Percentiles rank a stretch among this genome's conserved stretches.
Evolutionary conservation across 2,888 invertebrate species (phyloP).

Genomic region (Syritta pipiens): DNA sequence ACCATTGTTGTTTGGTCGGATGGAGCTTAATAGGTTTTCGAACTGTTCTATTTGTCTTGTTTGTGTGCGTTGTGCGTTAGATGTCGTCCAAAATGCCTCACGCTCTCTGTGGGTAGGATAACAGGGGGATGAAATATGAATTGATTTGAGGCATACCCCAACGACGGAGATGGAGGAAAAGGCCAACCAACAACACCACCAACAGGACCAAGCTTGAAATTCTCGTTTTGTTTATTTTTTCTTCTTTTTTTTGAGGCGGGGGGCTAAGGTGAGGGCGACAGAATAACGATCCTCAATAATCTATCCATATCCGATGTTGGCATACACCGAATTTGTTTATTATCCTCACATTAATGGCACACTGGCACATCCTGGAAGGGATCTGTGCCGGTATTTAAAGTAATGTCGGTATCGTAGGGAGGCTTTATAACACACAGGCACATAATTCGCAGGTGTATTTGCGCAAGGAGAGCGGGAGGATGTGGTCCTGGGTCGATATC

Average conservation of each 20-base stretch:
- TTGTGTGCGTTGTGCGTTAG: too few species aligned
- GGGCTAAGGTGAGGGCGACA: not conserved
- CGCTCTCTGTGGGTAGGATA: too few species aligned
- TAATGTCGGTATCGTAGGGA: constrained; percentile 49
- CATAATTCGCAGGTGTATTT: constrained; percentile 58
- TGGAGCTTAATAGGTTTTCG: constrained; percentile 49
- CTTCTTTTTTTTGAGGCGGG: not conserved
- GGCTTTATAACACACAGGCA: constrained; percentile 40
- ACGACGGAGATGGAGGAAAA: not conserved
- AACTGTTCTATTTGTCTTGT: constrained; percentile 37
- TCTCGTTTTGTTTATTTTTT: not conserved
- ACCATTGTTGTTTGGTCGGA: constrained; percentile 46
- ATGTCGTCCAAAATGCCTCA: too few species aligned
- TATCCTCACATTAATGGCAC: constrained; percentile 56
- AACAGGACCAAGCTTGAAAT: constrained; percentile 12
- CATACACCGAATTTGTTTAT: constrained; percentile 54
- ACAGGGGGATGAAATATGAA: constrained; percentile 29
- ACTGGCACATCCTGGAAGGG: constrained; percentile 38
- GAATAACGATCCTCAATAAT: constrained; percentile 48
- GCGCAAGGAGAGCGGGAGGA: not conserved
- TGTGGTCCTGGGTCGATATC: too few species aligned
- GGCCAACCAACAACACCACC: too few species aligned
- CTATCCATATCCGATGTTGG: constrained; percentile 47
- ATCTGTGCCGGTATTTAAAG: constrained; percentile 50
- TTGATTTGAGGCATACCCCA: constrained; percentile 25